Base-by-base conservation (phyloP, 2,797 vertebrate species). In the Coendou prehensilis region DNA sequence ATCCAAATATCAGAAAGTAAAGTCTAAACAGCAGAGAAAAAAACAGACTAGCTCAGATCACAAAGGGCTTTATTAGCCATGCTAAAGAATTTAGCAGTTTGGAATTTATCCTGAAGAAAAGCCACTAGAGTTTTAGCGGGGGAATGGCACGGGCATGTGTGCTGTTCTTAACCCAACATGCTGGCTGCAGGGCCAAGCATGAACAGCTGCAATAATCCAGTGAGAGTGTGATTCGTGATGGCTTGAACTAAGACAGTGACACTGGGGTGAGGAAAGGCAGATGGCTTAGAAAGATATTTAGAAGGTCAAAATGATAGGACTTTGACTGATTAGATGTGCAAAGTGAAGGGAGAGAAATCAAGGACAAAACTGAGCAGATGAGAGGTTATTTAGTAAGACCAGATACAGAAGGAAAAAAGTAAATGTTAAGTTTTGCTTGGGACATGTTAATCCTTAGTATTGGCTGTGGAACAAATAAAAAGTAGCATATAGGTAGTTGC, bases 51-150 rank as follows among this genome's bases (percentile, higher is more conserved):
- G 10, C 69, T 63, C 57, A 76, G 26, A 91, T 84, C 45, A 91
- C 23, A 75, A 80, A 79, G 26, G 11, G 61, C 57, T 91, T 79
- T 56, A 56, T 64, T 84, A 82, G 56, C 11, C 79, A 80, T 11
- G 28, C 59, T 63, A 63, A 93, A 78, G 80, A 91, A 95, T 63
- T 95, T 64, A 82, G 41, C 54, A 88, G 18, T 83, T 56, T 80
- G 71, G n/a, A 63, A 75, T 87, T 92, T 84, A 89, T 57, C 69
- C 56, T 87, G 23, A 93, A 76, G 13, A 83, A 94, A 87, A 92
- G 5, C 87, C 61, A 61, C 41, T 45, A 76, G 61, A 84, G 47
- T 81, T 92, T 52, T 71, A 89, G 23, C 11, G 64, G 61, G 5
- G 17, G 41, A 82, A 87, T 50, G 52, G 3, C 61, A 71, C 2